Conservation (phyloP, 2,888 invertebrate species). For the Heliconius cydno region DNA sequence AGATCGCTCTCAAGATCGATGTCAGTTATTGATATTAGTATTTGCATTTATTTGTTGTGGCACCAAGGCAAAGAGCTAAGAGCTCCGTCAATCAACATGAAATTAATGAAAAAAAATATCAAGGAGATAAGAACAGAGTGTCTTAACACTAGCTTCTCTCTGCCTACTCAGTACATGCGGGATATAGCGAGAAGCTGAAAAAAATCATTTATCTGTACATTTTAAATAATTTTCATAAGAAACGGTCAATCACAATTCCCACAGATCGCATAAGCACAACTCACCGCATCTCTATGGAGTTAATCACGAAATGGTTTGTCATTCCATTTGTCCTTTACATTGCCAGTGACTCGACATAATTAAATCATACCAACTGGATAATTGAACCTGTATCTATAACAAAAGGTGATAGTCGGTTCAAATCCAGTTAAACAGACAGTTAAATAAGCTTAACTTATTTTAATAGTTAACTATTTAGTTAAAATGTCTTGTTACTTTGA, state of each 20-base stretch:
- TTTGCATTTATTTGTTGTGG: too few species aligned
- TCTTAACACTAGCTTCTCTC: background rate
- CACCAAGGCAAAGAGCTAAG: background rate
- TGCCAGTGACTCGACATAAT: slow-evolving; percentile 45
- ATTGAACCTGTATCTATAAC: slow-evolving; percentile 45
- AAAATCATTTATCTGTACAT: background rate
- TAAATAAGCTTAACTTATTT: background rate
- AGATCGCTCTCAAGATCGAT: too few species aligned
- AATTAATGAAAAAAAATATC: too few species aligned
- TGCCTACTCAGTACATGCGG: background rate
- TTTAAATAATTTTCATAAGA: background rate
- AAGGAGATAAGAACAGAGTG: background rate
- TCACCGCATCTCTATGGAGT: slow-evolving; percentile 55
- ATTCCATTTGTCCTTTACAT: slow-evolving; percentile 52
- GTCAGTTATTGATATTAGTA: too few species aligned
- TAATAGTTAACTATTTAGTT: slow-evolving; percentile 9
- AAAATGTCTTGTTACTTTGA: background rate
- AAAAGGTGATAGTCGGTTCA: slow-evolving; percentile 18
- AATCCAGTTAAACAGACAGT: slow-evolving; percentile 15
- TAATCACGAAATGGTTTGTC: slow-evolving; percentile 57
- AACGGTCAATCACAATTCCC: slow-evolving; percentile 55
- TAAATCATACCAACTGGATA: slow-evolving; percentile 43
- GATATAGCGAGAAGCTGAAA: background rate
- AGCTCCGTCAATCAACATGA: background rate
- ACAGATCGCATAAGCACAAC: slow-evolving; percentile 55